Conservation (phyloP, 1,140 invertebrate species). For the Ctenoplectra terminalis region DNA sequence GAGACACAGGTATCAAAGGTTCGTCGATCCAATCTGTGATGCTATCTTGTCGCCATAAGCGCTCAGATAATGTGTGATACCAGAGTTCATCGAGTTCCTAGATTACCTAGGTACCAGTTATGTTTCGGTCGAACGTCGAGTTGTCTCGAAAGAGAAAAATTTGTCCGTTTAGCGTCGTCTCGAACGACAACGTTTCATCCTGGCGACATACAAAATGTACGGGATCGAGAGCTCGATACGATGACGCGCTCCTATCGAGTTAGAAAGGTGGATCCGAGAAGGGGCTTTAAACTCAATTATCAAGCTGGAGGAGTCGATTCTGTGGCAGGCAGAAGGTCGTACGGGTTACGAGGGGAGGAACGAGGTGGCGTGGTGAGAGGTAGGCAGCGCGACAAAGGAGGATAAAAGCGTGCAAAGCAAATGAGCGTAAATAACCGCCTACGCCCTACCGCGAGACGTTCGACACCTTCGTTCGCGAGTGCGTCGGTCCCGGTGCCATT, state of each 20-base stretch:
- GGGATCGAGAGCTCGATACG: too few species aligned
- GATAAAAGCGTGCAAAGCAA: constrained; percentile 75
- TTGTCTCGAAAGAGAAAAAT: too few species aligned
- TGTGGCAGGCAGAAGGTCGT: constrained; percentile 59
- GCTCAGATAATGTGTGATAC: too few species aligned
- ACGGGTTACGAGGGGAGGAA: constrained; percentile 18
- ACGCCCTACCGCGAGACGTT: constrained; percentile 71
- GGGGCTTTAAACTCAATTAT: constrained; percentile 31
- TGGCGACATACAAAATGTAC: too few species aligned
- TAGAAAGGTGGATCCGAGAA: background rate
- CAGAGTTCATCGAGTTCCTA: too few species aligned
- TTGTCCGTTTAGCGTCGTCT: too few species aligned
- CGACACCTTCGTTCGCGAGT: constrained; percentile 72
- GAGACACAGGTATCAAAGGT: constrained; percentile 33
- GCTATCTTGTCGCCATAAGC: constrained; percentile 63
- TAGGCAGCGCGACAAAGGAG: constrained; percentile 50
- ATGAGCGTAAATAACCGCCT: constrained; percentile 81
- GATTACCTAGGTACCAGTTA: too few species aligned
- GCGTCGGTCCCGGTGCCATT: constrained; percentile 69
- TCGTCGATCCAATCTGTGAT: constrained; percentile 71
- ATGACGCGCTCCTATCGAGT: too few species aligned
- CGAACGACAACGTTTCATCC: too few species aligned
- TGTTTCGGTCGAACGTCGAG: too few species aligned
- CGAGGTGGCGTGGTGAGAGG: constrained; percentile 5
- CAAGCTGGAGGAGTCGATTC: constrained; percentile 8